These are phyloP conservation scores for Trachemys scripta DNA, from an alignment of 2,113 vertebrate genomes.

Conservation along the genomic window DNA sequence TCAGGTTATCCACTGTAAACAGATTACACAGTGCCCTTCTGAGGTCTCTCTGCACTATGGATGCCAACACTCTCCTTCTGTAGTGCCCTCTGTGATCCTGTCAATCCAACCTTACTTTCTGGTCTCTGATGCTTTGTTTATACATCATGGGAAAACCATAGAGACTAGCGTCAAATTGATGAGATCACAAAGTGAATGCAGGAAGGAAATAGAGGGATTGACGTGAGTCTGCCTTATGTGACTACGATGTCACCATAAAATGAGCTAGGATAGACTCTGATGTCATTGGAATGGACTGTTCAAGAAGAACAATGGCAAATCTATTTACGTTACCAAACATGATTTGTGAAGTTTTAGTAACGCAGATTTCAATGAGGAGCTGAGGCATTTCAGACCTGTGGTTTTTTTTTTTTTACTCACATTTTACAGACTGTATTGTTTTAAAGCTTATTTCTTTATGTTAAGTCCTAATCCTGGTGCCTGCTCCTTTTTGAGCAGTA, in stretches of 20 bases:
- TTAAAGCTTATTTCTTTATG: conserved; percentile 31
- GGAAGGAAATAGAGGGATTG: neutral
- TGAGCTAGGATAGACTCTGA: neutral
- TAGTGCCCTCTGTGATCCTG: neutral
- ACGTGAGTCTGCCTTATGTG: neutral
- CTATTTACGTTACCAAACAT: conserved; percentile 15
- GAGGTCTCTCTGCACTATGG: conserved; percentile 15
- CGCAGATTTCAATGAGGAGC: neutral
- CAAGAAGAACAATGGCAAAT: neutral
- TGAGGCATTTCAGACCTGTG: neutral
- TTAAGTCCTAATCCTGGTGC: neutral
- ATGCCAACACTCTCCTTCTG: neutral
- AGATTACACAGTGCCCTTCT: conserved; percentile 26
- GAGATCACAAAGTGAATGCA: conserved; percentile 1
- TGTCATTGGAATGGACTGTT: neutral
- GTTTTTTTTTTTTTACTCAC: neutral
- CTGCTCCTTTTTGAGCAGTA: conserved; percentile 16
- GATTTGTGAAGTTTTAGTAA: neutral
- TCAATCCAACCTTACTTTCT: neutral
- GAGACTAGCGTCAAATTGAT: neutral
- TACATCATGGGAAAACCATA: neutral
- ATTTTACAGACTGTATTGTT: neutral
- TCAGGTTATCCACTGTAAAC: conserved; percentile 44
- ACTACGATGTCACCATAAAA: conserved; percentile 16
- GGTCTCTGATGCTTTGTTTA: conserved; percentile 21